Evolutionary conservation across 2,797 vertebrate species (phyloP).

Genomic region (Coendou prehensilis): DNA sequence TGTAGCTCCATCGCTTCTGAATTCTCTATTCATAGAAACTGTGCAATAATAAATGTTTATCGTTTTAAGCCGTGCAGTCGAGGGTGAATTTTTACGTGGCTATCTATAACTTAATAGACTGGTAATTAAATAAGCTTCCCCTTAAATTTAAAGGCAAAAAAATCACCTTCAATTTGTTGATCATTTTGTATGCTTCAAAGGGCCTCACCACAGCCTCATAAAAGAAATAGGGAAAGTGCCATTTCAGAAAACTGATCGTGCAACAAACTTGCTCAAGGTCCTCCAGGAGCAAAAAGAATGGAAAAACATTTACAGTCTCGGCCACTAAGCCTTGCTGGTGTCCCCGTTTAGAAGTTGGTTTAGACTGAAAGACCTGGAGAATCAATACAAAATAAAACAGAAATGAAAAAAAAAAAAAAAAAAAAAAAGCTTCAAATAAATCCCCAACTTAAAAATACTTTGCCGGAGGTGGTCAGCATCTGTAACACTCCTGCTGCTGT

Average conservation of each 20-base stretch:
- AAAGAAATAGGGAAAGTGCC: neutral
- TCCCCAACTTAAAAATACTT: slow-evolving; percentile 34
- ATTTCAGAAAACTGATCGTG: slow-evolving; percentile 31
- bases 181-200: neutral
- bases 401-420: neutral
- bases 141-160: slow-evolving; percentile 45
- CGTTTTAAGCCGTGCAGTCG: neutral
- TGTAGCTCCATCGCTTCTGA: neutral
- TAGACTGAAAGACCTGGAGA: slow-evolving; percentile 4
- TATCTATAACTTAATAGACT: slow-evolving; percentile 5
- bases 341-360: neutral
- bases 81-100: neutral
- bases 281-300: neutral
- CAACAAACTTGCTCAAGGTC: neutral
- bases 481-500: neutral
- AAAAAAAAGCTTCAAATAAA: neutral
- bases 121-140: slow-evolving; percentile 12
- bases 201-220: neutral
- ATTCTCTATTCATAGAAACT: slow-evolving; percentile 23
- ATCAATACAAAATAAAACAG: slow-evolving; percentile 55
- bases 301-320: neutral
- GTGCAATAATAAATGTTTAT: slow-evolving; percentile 44
- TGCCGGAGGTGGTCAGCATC: slow-evolving; percentile 1
- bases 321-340: neutral
- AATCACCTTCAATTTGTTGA: slow-evolving; percentile 2